Conservation (phyloP, 2,888 invertebrate species). For the Aphrophora alni region DNA sequence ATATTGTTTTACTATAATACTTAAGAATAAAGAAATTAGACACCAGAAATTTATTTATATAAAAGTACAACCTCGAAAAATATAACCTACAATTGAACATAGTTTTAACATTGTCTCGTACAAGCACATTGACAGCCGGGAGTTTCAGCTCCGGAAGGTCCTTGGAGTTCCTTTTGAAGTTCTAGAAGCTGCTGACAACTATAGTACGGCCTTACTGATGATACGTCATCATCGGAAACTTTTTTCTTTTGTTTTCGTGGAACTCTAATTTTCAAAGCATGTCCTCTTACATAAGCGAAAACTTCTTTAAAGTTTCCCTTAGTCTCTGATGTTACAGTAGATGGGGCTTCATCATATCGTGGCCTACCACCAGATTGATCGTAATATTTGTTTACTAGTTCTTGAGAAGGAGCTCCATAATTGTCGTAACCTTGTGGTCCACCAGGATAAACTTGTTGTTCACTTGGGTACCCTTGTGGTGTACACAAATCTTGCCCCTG, state of each 20-base stretch:
- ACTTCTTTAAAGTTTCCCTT: constrained; percentile 45
- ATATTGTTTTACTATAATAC: too few relatives aligned
- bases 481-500: neutral
- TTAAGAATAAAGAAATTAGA: too few relatives aligned
- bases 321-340: neutral
- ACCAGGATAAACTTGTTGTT: neutral
- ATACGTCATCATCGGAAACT: neutral
- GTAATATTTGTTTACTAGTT: neutral
- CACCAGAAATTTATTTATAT: too few relatives aligned
- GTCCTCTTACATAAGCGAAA: constrained; percentile 46
- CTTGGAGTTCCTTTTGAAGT: neutral
- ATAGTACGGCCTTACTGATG: neutral
- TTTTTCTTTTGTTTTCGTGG: constrained; percentile 41
- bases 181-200: neutral
- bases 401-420: neutral
- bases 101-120: neutral
- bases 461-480: neutral
- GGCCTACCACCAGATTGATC: neutral
- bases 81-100: too few relatives aligned
- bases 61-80: too few relatives aligned
- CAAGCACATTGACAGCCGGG: neutral
- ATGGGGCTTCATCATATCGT: neutral
- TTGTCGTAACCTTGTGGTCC: neutral
- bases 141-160: neutral
- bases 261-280: constrained; percentile 46